These are phyloP conservation scores for Platerodrilus igneus DNA, from an alignment of 2,888 invertebrate genomes.

Conservation along the genomic window DNA sequence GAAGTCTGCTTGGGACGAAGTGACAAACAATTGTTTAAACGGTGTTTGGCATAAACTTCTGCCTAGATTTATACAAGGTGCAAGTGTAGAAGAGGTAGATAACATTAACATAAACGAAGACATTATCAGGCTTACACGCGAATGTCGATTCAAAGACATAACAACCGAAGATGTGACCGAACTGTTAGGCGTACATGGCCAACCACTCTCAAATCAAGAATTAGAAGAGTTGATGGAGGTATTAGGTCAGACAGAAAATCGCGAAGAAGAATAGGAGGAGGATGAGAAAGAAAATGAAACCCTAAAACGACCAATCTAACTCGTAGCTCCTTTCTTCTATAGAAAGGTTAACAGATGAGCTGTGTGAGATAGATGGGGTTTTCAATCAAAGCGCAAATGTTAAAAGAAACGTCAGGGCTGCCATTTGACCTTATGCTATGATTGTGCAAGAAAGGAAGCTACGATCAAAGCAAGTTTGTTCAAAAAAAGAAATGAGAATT, in stretches of 20 bases:
- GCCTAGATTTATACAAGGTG: slow-evolving; percentile 9
- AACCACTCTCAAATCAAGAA: slow-evolving; percentile 22
- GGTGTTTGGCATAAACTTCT: slow-evolving; percentile 15
- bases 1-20: slow-evolving; percentile 11
- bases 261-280: slow-evolving; percentile 13
- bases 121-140: slow-evolving; percentile 9
- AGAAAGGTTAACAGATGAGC: slow-evolving; percentile 15
- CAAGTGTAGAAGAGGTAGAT: slow-evolving; percentile 10
- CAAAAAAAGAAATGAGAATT: too few species aligned
- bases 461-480: too few species aligned
- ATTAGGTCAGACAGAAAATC: slow-evolving; percentile 11
- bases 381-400: too few species aligned
- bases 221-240: slow-evolving; percentile 15
- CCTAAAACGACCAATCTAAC: slow-evolving; percentile 18
- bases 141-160: slow-evolving; percentile 7
- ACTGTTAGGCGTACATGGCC: slow-evolving; percentile 14
- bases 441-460: too few species aligned
- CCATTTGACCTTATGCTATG: too few species aligned
- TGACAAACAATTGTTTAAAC: slow-evolving; percentile 18
- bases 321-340: slow-evolving; percentile 20
- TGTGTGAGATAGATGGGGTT: too few species aligned
- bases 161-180: slow-evolving; percentile 10
- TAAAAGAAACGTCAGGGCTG: too few species aligned
- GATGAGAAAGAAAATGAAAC: slow-evolving; percentile 17
- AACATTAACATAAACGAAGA: slow-evolving; percentile 11